Percentiles rank a stretch among this genome's conserved stretches.
These are phyloP conservation scores for Oasisia sp. DNA, from an alignment of 2,888 invertebrate species.

Conservation along the genomic window DNA sequence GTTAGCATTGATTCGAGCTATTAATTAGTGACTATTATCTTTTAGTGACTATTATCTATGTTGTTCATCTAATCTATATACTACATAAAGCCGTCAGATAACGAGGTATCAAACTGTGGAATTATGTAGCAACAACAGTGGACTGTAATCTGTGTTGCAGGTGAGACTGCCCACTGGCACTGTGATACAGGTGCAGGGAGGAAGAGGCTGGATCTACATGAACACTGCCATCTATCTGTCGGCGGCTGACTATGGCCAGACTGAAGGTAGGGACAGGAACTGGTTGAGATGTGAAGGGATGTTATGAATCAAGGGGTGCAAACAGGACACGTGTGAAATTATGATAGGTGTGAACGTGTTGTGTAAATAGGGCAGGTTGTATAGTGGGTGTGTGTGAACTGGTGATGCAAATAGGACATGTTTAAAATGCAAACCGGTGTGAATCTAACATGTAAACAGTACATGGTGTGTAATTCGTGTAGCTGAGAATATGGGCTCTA, in stretches of 20 bases:
- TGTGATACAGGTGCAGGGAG: constrained; percentile 18
- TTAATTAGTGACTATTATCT: too few relatives aligned
- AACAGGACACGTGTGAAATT: background rate
- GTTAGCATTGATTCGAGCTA: too few relatives aligned
- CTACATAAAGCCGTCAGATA: too few relatives aligned
- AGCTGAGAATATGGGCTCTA: background rate
- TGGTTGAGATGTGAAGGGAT: too few relatives aligned
- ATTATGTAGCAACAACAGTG: too few relatives aligned
- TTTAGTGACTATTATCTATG: too few relatives aligned
- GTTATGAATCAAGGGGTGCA: background rate
- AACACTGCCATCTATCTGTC: constrained; percentile 21
- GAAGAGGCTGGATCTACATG: background rate
- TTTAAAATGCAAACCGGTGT: background rate
- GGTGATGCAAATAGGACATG: background rate
- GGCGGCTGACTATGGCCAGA: background rate
- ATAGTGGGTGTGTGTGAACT: background rate
- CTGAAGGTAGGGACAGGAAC: constrained; percentile 17
- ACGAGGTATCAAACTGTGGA: too few relatives aligned
- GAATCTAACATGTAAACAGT: too few relatives aligned
- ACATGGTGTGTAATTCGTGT: background rate
- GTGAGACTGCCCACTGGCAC: constrained; percentile 29
- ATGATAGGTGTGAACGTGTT: background rate
- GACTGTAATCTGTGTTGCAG: background rate
- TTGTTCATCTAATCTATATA: too few relatives aligned
- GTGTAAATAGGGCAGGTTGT: background rate